Evolutionary conservation across 2,888 invertebrate species (phyloP), one percentile per base, ranked within the genome.

Genomic region (Polylopha cassiicola): DNA sequence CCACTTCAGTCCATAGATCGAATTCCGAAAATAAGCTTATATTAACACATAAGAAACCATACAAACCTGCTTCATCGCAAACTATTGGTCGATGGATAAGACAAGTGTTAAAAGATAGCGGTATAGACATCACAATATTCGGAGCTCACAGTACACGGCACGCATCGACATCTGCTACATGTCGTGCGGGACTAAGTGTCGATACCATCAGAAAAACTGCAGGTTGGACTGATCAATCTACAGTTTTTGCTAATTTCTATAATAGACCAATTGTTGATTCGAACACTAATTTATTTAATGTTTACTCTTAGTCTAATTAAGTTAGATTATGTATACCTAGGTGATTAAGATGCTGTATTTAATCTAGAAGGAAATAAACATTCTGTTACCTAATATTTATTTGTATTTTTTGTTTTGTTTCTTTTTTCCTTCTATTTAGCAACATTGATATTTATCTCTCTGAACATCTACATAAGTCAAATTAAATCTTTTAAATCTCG

Each of bases 31-130:
- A 6, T 3, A 21, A 14, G 1, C 15, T 47, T 3, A 9, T 47
- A 2, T 1, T 44, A 1, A 26, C 47, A 2, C 8, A 4, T 21
- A 45, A 38, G 18, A 38, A 14, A n/a, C 48, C 48, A 0, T n/a
- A 41, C 9, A 24, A 16, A 18, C 7, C 38, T 3, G 48, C 30
- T 2, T 27, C 45, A 2, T 16, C 38, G 1, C 45, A 45, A 8
- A 45, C 41, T 2, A 43, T 47, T 2, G 29, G 36, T 1, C 38
- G 47, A 1, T 44, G 44, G 47, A 32, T 47, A 9, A 44, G 43
- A 17, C 17, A 31, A 4, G 15, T 10, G 3, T 7, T 47, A 2
- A 2, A 5, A 5, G 28, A 20, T 2, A 44, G 41, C 20, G 39
- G 43, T 6, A 15, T 39, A 7, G 26, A 47, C 30, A 36, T 21